Evolutionary conservation across 2,888 invertebrate genomes (phyloP).

Genomic region (Synergus japonicus): DNA sequence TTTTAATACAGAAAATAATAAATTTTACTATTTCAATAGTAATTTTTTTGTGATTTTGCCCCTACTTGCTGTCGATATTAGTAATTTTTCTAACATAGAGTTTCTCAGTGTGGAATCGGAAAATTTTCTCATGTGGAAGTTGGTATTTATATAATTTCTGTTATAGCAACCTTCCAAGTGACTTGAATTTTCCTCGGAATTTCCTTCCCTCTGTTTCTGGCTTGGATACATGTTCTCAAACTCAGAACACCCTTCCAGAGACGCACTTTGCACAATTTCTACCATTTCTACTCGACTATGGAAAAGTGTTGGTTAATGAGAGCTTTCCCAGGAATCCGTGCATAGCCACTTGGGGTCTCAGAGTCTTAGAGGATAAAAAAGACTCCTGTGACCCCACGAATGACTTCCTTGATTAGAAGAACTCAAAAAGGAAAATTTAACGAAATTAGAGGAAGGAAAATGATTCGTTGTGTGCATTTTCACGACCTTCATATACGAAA

Average conservation of each 20-base stretch:
- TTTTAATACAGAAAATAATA: too few species aligned
- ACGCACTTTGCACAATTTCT: slow-evolving; percentile 15
- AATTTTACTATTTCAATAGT: too few species aligned
- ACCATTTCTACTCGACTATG: slow-evolving; percentile 8
- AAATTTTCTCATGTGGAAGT: slow-evolving; percentile 29
- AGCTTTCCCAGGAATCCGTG: slow-evolving; percentile 2
- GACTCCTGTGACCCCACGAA: not conserved
- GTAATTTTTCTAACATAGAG: too few species aligned
- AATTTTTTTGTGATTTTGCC: too few species aligned
- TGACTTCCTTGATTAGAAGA: too few species aligned
- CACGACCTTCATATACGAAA: not conserved
- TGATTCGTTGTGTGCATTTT: not conserved
- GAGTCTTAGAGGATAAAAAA: too few species aligned
- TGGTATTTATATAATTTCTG: not conserved
- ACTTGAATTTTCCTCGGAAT: slow-evolving; percentile 17
- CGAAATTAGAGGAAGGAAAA: not conserved
- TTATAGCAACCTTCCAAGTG: slow-evolving; percentile 30
- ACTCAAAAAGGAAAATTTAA: not conserved
- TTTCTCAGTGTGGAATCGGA: not conserved
- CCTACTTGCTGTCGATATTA: too few species aligned
- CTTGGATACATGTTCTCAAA: not conserved
- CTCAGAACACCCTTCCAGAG: slow-evolving; percentile 18
- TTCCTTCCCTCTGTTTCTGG: slow-evolving; percentile 4
- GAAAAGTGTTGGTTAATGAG: slow-evolving; percentile 27
- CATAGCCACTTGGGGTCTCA: not conserved